phyloP scores from a whole-genome alignment of 1,140 invertebrate genomes.

The Ephestia elutella region DNA sequence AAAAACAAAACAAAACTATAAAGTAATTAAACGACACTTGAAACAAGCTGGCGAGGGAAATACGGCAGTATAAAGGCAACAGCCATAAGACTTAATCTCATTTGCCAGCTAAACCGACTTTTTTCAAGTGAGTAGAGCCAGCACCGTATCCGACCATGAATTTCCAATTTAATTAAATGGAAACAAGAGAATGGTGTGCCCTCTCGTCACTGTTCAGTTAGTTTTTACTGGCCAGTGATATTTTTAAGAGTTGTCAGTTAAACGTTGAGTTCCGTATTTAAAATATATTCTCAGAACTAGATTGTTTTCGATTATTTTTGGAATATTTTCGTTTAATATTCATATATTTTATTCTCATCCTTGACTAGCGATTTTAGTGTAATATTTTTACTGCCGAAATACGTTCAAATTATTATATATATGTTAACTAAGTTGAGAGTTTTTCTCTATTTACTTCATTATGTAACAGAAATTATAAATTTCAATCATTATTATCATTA shows the following conservation, averaged over 20 bases:
- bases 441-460: too few species aligned
- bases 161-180: constrained; percentile 61
- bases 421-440: too few species aligned
- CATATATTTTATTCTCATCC: constrained; percentile 24
- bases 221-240: constrained; percentile 32
- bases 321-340: constrained; percentile 24
- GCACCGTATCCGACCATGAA: constrained; percentile 25
- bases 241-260: constrained; percentile 12
- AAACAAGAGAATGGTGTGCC: constrained; percentile 53
- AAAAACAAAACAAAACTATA: background rate
- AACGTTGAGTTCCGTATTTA: constrained; percentile 8
- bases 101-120: constrained; percentile 43
- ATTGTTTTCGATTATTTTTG: constrained; percentile 5
- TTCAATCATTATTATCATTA: too few species aligned
- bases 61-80: constrained; percentile 25
- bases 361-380: too few species aligned
- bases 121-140: constrained; percentile 35
- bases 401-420: too few species aligned
- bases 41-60: constrained; percentile 15
- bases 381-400: too few species aligned
- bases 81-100: constrained; percentile 38
- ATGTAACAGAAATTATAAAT: too few species aligned
- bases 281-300: too few species aligned
- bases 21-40: constrained; percentile 6
- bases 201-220: constrained; percentile 43